These are phyloP conservation scores for Araneus ventricosus DNA, from an alignment of 1,140 invertebrate species.

Conservation along the genomic window DNA sequence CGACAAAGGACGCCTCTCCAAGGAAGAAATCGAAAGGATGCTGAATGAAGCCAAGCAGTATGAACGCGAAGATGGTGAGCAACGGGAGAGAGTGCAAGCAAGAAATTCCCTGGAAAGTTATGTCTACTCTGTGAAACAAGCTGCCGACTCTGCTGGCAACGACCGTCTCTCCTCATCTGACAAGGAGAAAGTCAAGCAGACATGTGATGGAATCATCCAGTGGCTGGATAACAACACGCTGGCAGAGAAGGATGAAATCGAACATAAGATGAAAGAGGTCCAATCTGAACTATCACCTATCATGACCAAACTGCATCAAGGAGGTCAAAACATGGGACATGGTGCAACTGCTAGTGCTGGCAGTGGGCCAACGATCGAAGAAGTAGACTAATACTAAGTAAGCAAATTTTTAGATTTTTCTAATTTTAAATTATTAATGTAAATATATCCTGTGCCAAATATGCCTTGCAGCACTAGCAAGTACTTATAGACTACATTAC, in stretches of 20 bases:
- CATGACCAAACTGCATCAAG: constrained; percentile 77
- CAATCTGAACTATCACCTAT: too few species aligned
- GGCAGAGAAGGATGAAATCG: constrained; percentile 81
- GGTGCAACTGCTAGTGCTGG: not conserved
- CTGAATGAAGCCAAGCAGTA: constrained; percentile 90
- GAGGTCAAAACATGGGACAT: constrained; percentile 83
- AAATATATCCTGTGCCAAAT: not conserved
- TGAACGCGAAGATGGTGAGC: constrained; percentile 82
- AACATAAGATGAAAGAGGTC: too few species aligned
- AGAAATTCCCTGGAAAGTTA: constrained; percentile 78
- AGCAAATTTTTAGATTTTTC: constrained; percentile 77
- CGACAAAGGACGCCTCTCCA: too few species aligned
- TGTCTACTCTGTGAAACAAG: constrained; percentile 76
- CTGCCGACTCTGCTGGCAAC: constrained; percentile 50
- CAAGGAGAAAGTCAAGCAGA: not conserved
- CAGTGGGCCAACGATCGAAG: constrained; percentile 80
- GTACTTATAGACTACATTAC: too few species aligned
- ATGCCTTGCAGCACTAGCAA: too few species aligned
- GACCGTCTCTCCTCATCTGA: constrained; percentile 84
- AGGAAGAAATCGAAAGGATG: too few species aligned
- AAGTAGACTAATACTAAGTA: constrained; percentile 67
- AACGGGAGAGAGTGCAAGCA: too few species aligned
- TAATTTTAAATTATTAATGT: too few species aligned
- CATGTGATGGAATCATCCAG: constrained; percentile 79
- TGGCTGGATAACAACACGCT: constrained; percentile 81